Percentiles rank a stretch among this genome's conserved stretches.
These are phyloP conservation scores for Philereme transversata DNA, from an alignment of 2,888 invertebrate genomes.

Conservation along the genomic window DNA sequence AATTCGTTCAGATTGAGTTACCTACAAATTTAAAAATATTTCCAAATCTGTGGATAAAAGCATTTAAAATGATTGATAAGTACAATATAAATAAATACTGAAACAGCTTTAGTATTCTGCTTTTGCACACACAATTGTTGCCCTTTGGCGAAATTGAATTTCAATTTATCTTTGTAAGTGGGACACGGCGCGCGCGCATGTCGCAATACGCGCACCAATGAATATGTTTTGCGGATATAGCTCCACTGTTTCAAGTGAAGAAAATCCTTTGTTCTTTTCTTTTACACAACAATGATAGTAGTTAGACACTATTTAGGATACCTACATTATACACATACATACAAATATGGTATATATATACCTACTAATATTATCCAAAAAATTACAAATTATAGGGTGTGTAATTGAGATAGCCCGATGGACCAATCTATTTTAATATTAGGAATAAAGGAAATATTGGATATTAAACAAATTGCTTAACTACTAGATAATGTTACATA, in stretches of 20 bases:
- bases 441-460: too few species aligned
- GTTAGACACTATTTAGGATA: not conserved
- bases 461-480: too few species aligned
- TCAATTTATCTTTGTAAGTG: constrained; percentile 78
- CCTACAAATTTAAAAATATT: too few species aligned
- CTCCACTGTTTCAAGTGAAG: constrained; percentile 44
- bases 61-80: too few species aligned
- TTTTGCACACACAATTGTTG: constrained; percentile 58
- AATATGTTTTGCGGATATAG: constrained; percentile 63
- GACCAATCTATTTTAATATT: too few species aligned
- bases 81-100: constrained; percentile 6
- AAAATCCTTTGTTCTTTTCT: constrained; percentile 40
- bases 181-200: constrained; percentile 66
- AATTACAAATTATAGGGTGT: too few species aligned
- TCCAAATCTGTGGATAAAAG: too few species aligned
- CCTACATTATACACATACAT: not conserved
- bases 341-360: too few species aligned
- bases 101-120: constrained; percentile 55
- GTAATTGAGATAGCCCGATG: too few species aligned
- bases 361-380: too few species aligned
- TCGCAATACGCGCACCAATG: constrained; percentile 69
- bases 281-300: constrained; percentile 19
- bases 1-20: too few species aligned
- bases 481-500: too few species aligned
- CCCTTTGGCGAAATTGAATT: constrained; percentile 80